Conservation (phyloP, 2,797 vertebrate species). For the Helicolenus hilgendorfi region DNA sequence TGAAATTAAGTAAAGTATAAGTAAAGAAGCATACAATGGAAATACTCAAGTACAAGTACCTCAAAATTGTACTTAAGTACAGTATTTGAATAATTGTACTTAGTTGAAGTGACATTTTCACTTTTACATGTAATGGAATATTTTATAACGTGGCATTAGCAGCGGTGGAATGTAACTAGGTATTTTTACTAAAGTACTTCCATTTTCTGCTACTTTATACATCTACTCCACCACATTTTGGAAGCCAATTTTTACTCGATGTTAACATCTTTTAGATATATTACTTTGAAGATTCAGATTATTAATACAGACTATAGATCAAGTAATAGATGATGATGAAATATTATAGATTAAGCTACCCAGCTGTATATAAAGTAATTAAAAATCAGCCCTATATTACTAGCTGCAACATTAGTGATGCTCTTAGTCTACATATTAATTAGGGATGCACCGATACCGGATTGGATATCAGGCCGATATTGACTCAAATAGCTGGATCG, state of each 20-base stretch:
- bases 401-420: background rate
- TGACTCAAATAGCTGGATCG: no score
- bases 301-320: background rate
- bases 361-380: background rate
- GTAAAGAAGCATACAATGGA: background rate
- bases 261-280: background rate
- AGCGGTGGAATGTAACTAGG: background rate
- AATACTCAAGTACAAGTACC: background rate
- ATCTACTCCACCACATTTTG: background rate
- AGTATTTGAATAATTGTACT: background rate
- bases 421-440: background rate
- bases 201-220: background rate
- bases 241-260: background rate
- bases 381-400: background rate
- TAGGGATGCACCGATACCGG: rapidly evolving
- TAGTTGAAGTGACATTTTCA: background rate
- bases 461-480: no score
- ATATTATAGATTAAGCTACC: background rate
- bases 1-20: background rate
- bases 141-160: background rate
- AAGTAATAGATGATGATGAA: background rate
- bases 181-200: background rate
- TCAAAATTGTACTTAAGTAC: background rate
- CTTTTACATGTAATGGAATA: background rate
- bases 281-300: background rate